Base-by-base conservation (phyloP, 2,113 vertebrate species). In the Lepidothrix coronata region DNA sequence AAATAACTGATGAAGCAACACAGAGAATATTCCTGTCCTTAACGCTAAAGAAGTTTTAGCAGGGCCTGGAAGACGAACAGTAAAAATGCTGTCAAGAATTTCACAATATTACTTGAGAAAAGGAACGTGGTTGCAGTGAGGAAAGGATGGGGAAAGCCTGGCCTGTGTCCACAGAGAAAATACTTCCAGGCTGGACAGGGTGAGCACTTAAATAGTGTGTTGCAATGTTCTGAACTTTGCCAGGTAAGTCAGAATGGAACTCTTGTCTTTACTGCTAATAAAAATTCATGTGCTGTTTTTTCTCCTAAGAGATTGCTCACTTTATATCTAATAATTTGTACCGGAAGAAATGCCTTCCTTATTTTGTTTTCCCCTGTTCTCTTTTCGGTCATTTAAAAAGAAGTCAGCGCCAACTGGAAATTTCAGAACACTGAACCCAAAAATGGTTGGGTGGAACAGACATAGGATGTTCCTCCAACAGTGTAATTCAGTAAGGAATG, bases 221-320 rank as follows among this genome's bases (percentile, higher is more conserved):
- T 87, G 80, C 61, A 91, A 83, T 51, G 31, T 75, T 51, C 85
- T 65, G 30, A 58, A 15, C 73, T 82, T 72, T 96, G 92, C 79
- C 95, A 93, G 88, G 92, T 97, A 44, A 85, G 37, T 11, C 52
- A 6, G 71, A 93, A 82, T 81, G 83, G 80, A 94, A 87, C 66
- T 88, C 19, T 28, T 89, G 55, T 81, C 74, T 35, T 81, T 74
- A 78, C 46, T 61, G 73, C 84, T 87, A 91, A 84, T 84, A 91
- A 96, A 94, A 91, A 39, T 8, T 30, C 68, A 18, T 8, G 3
- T 4, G 62, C 57, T 92, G 61, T 30, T 88, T 65, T 65, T 76
- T 49, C 88, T 93, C 57, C 4, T 24, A 86, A 83, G 57, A 89
- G n/a, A 78, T 81, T 73, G 70, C 83, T 94, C 79, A 49, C 41